phyloP scores from a whole-genome alignment of 2,888 invertebrate species.

The Cataglyphis livida region DNA sequence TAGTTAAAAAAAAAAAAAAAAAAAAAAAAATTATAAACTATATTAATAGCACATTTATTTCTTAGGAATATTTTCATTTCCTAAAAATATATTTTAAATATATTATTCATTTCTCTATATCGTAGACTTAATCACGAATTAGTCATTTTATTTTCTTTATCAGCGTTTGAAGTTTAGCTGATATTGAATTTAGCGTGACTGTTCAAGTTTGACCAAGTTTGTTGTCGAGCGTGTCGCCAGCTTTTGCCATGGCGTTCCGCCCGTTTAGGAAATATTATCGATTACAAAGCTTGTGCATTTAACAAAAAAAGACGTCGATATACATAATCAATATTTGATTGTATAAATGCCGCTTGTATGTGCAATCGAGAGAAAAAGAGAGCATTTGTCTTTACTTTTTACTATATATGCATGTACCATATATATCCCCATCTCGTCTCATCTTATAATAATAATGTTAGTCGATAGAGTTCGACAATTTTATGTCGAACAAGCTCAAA shows the following conservation, averaged over 20 bases:
- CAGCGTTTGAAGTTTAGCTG: neutral
- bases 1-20: neutral
- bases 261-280: conserved; percentile 51
- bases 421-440: conserved; percentile 22
- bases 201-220: conserved; percentile 59
- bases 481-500: conserved; percentile 57
- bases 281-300: conserved; percentile 59
- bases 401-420: conserved; percentile 33
- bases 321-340: conserved; percentile 73
- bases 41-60: conserved; percentile 37
- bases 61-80: neutral
- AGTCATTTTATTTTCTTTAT: neutral
- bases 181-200: conserved; percentile 36
- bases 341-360: conserved; percentile 70
- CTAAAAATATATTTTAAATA: neutral
- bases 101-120: conserved; percentile 24
- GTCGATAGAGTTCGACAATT: conserved; percentile 53
- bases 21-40: conserved; percentile 8
- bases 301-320: conserved; percentile 60
- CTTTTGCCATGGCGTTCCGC: conserved; percentile 10
- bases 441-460: conserved; percentile 54
- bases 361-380: conserved; percentile 67
- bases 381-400: conserved; percentile 62
- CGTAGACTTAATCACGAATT: conserved; percentile 7
- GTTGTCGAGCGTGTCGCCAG: conserved; percentile 44